phyloP scores from a whole-genome alignment of 53 echinoderm and acorn worm genomes.

The Mesocentrotus franciscanus region DNA sequence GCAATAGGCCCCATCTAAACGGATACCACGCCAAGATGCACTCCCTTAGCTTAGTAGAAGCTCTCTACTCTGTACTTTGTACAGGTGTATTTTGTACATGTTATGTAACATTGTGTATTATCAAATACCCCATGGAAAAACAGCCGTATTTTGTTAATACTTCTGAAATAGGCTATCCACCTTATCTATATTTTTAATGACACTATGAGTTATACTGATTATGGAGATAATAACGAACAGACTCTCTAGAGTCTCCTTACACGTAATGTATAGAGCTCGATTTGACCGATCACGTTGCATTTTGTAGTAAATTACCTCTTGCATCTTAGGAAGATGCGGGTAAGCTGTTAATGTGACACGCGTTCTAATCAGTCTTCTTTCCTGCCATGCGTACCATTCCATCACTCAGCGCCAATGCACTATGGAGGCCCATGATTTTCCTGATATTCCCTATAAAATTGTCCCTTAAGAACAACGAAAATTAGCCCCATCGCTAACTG shows the following conservation, averaged over 20 bases:
- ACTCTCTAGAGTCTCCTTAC: not conserved
- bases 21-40: not conserved
- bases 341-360: not conserved
- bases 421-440: no score
- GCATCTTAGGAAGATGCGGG: not conserved
- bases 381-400: not conserved
- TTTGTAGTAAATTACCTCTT: slow-evolving; percentile 1
- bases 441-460: no score
- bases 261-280: not conserved
- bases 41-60: not conserved
- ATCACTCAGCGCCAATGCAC: not conserved
- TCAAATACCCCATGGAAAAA: no score
- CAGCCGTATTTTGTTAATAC: no score
- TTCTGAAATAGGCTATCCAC: no score
- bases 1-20: not conserved
- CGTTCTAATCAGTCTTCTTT: not conserved
- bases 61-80: not conserved
- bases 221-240: no score
- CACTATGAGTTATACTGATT: no score
- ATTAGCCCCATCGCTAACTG: no score
- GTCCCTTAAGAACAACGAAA: no score
- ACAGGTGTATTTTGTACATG: no score
- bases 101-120: no score
- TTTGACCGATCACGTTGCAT: slow-evolving; percentile 4
- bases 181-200: no score